Evolutionary conservation across 2,888 invertebrate species (phyloP).

Genomic region (Hirtodrosophila confusa): DNA sequence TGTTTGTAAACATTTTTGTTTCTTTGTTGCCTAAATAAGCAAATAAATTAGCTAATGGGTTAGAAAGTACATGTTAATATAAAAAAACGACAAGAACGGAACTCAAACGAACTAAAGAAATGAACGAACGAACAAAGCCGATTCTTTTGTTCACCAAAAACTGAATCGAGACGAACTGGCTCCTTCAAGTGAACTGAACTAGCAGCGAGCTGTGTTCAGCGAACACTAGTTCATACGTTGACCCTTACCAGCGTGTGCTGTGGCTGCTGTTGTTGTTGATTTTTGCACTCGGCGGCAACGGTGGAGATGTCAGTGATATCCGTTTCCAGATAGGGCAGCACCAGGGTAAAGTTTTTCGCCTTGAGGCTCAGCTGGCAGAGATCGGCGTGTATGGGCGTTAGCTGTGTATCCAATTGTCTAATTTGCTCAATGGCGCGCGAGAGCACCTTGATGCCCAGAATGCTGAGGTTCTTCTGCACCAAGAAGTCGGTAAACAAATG

Average conservation of each 20-base stretch:
- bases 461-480: conserved; percentile 89
- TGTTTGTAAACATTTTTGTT: too few relatives aligned
- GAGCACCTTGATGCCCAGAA: conserved; percentile 93
- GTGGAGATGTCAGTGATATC: conserved; percentile 95
- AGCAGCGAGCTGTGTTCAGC: too few relatives aligned
- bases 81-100: too few relatives aligned
- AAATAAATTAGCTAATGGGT: too few relatives aligned
- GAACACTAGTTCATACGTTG: too few relatives aligned
- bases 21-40: too few relatives aligned
- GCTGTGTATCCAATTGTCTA: conserved; percentile 93
- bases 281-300: conserved; percentile 84
- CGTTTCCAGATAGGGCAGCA: conserved; percentile 93
- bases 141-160: too few relatives aligned
- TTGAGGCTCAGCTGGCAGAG: conserved; percentile 95
- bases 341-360: conserved; percentile 96
- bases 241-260: conserved; percentile 62
- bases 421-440: conserved; percentile 94
- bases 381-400: conserved; percentile 97
- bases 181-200: too few relatives aligned
- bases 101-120: too few relatives aligned
- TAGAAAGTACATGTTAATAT: too few relatives aligned
- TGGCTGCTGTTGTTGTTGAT: conserved; percentile 68
- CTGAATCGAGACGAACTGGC: too few relatives aligned
- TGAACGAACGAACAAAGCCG: too few relatives aligned
- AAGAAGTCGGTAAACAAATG: conserved; percentile 92